Evolutionary conservation across 2,113 vertebrate genomes (phyloP).

Genomic region (Cardinalis cardinalis): DNA sequence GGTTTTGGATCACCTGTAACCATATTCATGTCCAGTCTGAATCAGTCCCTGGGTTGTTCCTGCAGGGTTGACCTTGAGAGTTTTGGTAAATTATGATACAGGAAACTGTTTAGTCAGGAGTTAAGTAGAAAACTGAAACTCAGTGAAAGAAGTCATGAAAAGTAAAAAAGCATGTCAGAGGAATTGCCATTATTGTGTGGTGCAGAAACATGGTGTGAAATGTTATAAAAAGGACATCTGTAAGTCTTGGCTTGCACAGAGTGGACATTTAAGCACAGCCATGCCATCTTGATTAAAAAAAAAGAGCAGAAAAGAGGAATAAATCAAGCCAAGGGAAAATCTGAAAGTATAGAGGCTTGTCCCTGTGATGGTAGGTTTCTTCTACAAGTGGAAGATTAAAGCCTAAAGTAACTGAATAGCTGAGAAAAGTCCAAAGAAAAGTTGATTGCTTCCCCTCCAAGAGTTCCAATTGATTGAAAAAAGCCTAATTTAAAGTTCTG

Average conservation of each 20-base stretch:
- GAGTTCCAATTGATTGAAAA: constrained; percentile 84
- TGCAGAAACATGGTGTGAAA: background rate
- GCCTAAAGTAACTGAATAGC: constrained; percentile 76
- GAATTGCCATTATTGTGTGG: background rate
- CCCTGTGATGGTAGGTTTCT: constrained; percentile 55
- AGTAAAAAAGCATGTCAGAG: constrained; percentile 24
- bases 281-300: constrained; percentile 34
- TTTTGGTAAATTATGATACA: constrained; percentile 7
- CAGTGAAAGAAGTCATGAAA: constrained; percentile 45
- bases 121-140: constrained; percentile 49
- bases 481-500: constrained; percentile 86
- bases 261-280: constrained; percentile 23
- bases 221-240: constrained; percentile 51
- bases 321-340: constrained; percentile 61
- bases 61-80: constrained; percentile 10
- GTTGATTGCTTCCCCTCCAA: constrained; percentile 83
- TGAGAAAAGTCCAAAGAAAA: constrained; percentile 69
- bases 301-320: constrained; percentile 20
- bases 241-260: constrained; percentile 16
- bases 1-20: background rate
- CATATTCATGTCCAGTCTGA: background rate
- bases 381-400: constrained; percentile 74
- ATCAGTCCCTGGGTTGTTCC: background rate
- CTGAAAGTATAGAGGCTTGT: constrained; percentile 55
- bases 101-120: constrained; percentile 15